Conservation (phyloP, 2,797 vertebrate genomes). For the Hypotaenidia philippensis region DNA sequence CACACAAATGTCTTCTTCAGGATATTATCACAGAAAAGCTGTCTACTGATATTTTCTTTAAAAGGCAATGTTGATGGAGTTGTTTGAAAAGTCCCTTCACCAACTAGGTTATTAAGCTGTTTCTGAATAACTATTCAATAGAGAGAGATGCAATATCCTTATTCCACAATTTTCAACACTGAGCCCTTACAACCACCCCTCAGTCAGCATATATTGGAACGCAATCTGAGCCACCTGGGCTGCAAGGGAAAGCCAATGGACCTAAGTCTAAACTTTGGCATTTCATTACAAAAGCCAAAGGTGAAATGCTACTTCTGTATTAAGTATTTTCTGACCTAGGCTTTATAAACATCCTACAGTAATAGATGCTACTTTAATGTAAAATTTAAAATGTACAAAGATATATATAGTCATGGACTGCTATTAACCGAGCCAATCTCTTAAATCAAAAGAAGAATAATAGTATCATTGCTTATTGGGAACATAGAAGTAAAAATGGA, state of each 20-base stretch:
- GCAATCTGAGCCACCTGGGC: background rate
- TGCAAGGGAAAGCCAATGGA: background rate
- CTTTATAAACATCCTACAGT: background rate
- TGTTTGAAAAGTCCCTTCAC: background rate
- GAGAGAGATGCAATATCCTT: background rate
- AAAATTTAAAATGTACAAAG: background rate
- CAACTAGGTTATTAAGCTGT: background rate
- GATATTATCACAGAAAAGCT: background rate
- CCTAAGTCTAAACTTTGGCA: background rate
- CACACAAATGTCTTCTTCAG: background rate
- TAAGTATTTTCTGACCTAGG: background rate
- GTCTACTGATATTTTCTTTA: background rate
- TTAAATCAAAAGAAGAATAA: background rate
- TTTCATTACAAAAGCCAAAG: background rate
- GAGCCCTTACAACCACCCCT: background rate
- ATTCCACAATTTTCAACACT: background rate
- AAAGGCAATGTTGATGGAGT: background rate
- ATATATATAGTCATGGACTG: background rate
- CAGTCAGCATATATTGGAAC: background rate
- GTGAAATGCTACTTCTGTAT: background rate
- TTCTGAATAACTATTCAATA: background rate
- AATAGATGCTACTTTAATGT: background rate
- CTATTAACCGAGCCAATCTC: background rate
- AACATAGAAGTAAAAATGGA: background rate
- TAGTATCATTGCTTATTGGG: background rate